These are phyloP conservation scores for Alauda arvensis DNA, from an alignment of 2,797 vertebrate genomes.

Conservation along the genomic window DNA sequence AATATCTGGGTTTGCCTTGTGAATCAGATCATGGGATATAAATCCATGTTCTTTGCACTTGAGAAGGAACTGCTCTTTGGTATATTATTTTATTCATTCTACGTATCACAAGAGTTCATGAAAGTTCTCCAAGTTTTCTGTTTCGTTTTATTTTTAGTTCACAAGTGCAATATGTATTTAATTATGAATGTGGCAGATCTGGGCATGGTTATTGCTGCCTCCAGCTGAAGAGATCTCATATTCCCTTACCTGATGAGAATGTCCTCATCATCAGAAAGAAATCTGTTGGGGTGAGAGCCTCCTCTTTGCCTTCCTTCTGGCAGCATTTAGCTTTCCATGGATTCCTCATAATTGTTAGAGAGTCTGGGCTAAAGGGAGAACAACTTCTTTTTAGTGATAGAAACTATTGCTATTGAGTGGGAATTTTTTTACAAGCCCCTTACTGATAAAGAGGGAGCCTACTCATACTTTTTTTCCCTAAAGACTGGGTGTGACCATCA, in stretches of 20 bases:
- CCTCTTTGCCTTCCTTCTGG: background rate
- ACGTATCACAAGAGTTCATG: background rate
- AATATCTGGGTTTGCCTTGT: background rate
- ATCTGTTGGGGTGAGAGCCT: background rate
- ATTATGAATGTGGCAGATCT: background rate
- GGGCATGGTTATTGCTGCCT: background rate
- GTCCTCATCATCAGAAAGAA: background rate
- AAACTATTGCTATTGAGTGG: background rate
- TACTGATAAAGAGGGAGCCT: background rate
- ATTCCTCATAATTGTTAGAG: background rate
- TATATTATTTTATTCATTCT: background rate
- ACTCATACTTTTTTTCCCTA: background rate
- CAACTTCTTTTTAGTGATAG: background rate
- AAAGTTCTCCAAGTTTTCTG: background rate
- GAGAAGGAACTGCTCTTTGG: background rate
- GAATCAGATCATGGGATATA: background rate
- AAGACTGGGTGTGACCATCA: background rate
- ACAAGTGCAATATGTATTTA: background rate
- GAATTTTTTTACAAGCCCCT: background rate
- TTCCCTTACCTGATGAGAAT: background rate
- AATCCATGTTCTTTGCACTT: background rate
- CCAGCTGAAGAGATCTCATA: background rate
- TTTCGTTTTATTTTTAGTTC: background rate
- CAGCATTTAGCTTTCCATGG: background rate
- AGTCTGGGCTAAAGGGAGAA: background rate